Conservation (phyloP, 2,113 vertebrate genomes). For the Etheostoma spectabile region DNA sequence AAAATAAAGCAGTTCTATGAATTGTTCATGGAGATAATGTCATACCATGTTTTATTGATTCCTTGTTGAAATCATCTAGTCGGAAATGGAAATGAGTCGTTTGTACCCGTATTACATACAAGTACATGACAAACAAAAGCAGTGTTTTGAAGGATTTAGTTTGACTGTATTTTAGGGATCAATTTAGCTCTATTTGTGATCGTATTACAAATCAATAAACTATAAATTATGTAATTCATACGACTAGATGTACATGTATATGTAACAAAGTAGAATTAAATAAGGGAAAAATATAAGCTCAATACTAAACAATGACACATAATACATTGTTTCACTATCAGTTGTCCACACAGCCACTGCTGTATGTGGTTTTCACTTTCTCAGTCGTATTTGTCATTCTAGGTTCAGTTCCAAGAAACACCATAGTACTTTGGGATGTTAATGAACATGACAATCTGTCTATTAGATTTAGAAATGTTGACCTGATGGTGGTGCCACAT, state of each 20-base stretch:
- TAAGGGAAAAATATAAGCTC: background rate
- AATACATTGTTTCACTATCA: background rate
- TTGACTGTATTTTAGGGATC: background rate
- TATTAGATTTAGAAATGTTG: background rate
- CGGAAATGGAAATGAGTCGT: background rate
- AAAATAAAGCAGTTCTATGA: constrained; percentile 84
- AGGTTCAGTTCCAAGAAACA: background rate
- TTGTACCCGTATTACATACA: background rate
- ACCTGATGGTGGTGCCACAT: background rate
- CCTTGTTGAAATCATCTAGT: background rate
- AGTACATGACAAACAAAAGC: background rate
- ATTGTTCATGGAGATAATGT: constrained; percentile 64
- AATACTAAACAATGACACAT: background rate
- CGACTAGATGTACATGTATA: background rate
- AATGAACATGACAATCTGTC: too few species aligned
- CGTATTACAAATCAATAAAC: background rate
- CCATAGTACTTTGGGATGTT: background rate
- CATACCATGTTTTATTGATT: constrained; percentile 5
- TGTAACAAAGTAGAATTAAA: background rate
- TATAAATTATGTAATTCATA: background rate
- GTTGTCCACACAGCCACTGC: background rate
- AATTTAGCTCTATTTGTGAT: background rate
- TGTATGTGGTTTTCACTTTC: background rate
- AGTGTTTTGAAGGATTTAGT: background rate
- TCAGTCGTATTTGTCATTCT: background rate